Conservation (phyloP, 2,888 invertebrate species). For the Sinodicranocentrus sp. region DNA sequence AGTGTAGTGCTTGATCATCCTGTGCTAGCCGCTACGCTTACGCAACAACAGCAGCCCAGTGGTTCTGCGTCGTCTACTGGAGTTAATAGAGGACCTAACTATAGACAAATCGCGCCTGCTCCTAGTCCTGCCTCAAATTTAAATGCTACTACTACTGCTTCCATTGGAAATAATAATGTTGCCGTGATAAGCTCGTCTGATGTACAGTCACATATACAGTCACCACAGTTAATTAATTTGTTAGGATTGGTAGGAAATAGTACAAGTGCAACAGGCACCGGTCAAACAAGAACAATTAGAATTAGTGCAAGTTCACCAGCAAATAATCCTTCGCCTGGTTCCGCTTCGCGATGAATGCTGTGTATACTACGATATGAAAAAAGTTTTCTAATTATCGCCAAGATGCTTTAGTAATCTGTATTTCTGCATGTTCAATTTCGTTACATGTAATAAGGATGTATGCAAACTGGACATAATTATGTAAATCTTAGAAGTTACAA, state of each 20-base stretch:
- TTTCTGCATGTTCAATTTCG: too few species aligned
- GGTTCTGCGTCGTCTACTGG: neutral
- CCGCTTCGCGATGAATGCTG: constrained; percentile 42
- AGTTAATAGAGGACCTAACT: constrained; percentile 60
- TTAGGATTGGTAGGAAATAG: constrained; percentile 66
- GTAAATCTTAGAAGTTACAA: too few species aligned
- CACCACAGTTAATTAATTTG: constrained; percentile 73
- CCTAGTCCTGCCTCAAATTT: constrained; percentile 60
- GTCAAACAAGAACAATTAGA: constrained; percentile 68
- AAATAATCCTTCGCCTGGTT: constrained; percentile 49
- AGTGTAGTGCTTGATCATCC: constrained; percentile 74
- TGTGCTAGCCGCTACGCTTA: constrained; percentile 72
- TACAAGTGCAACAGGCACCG: constrained; percentile 23
- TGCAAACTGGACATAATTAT: too few species aligned
- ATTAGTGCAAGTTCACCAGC: constrained; percentile 66
- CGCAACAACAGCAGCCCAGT: constrained; percentile 56
- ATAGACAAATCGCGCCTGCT: constrained; percentile 75
- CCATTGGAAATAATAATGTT: constrained; percentile 42
- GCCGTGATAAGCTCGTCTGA: constrained; percentile 45
- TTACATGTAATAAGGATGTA: too few species aligned
- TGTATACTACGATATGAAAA: too few species aligned
- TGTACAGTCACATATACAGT: constrained; percentile 53
- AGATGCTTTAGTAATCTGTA: too few species aligned
- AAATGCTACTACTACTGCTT: constrained; percentile 22
- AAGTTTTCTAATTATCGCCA: too few species aligned